phyloP scores from a whole-genome alignment of 2,888 invertebrate species.

The Prostheceraeus crozeri region DNA sequence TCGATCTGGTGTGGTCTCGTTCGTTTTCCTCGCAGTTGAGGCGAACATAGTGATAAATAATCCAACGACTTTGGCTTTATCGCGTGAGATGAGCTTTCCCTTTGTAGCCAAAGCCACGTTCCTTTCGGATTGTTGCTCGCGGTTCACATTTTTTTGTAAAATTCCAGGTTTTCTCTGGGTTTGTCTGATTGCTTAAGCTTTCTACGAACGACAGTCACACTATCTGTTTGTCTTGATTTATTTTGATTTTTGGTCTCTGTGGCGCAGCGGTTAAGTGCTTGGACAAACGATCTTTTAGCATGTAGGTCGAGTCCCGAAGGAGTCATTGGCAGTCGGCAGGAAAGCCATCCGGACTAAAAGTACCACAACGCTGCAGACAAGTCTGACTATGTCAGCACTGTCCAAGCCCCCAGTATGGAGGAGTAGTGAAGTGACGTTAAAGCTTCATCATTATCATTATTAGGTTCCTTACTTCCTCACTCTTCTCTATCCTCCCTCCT shows the following conservation, averaged over 20 bases:
- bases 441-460: too few relatives aligned
- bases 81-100: slow-evolving; percentile 3
- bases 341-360: too few relatives aligned
- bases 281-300: too few relatives aligned
- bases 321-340: too few relatives aligned
- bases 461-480: slow-evolving; percentile 3
- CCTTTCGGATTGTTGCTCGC: background rate
- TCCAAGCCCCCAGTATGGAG: too few relatives aligned
- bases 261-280: too few relatives aligned
- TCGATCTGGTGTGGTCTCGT: background rate
- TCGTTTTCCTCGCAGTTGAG: background rate
- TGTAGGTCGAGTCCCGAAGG: too few relatives aligned
- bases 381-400: too few relatives aligned
- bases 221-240: background rate
- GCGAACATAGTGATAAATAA: slow-evolving; percentile 8
- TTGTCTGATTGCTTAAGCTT: slow-evolving; percentile 1
- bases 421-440: too few relatives aligned
- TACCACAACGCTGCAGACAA: too few relatives aligned
- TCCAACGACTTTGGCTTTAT: background rate
- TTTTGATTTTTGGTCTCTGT: too few relatives aligned
- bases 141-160: slow-evolving; percentile 25
- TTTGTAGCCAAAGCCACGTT: slow-evolving; percentile 4
- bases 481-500: background rate
- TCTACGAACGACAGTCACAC: slow-evolving; percentile 6
- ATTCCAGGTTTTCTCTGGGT: slow-evolving; percentile 12